These are phyloP conservation scores for Falco punctatus DNA, from an alignment of 2,113 vertebrate genomes.

Conservation along the genomic window DNA sequence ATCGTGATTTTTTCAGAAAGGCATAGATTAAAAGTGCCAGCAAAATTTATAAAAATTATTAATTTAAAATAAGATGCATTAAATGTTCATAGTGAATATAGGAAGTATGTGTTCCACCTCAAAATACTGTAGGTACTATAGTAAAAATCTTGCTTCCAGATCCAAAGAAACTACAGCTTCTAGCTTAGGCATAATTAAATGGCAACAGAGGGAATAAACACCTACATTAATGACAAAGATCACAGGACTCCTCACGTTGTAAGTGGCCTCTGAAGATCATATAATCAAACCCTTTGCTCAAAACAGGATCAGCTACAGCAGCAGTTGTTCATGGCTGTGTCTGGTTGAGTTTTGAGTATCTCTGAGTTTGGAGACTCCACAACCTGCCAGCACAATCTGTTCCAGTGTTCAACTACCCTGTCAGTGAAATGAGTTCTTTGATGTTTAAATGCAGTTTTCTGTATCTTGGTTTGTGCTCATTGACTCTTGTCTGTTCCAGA, in stretches of 20 bases:
- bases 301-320: not conserved
- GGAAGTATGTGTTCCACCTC: not conserved
- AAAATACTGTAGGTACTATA: not conserved
- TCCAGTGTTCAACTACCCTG: not conserved
- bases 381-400: not conserved
- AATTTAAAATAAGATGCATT: not conserved
- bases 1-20: not conserved
- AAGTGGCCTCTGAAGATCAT: not conserved
- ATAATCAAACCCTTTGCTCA: not conserved
- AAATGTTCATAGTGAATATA: not conserved
- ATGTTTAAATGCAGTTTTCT: not conserved
- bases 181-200: not conserved
- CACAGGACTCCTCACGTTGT: not conserved
- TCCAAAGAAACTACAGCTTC: not conserved
- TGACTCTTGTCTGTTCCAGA: not conserved
- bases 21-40: not conserved
- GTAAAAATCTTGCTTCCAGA: not conserved
- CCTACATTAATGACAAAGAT: not conserved
- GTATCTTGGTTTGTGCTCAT: too few relatives aligned
- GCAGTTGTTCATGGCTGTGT: not conserved
- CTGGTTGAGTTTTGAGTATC: not conserved
- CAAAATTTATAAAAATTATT: not conserved
- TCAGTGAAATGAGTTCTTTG: not conserved
- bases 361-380: not conserved
- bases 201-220: not conserved